Base-by-base conservation (phyloP, 2,797 vertebrate species). In the Xenentodon cancila region DNA sequence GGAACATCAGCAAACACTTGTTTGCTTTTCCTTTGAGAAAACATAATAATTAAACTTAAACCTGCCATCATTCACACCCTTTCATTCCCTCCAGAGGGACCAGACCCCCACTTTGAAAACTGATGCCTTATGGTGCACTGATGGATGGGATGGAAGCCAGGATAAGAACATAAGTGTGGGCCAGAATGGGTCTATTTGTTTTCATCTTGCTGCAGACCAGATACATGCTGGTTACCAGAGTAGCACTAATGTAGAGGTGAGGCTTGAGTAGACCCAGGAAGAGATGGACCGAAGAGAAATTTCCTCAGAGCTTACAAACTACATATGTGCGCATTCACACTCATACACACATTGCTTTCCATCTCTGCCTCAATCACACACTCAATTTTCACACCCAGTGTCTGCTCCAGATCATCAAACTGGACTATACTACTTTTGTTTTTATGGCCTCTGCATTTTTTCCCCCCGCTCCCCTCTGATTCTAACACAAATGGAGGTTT, bases 231-330 rank as follows among this genome's bases (percentile, higher is more conserved):
- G 70, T 63, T 65, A 83, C 63, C 68, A 53, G 54, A 59, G 68
- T 51, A 56, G 47, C 47, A 68, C 76, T 55, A 71, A 65, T 62
- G 70, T 63, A 53, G 62, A 67, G 59, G 58, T 75, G 68, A 79
- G 66, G 71, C 43, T 53, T 61, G 20, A 79, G 59, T 22, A 69
- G 64, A 76, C 52, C 11, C 64, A 73, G 54, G 45, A 75, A 63
- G 83, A 83, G 73, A 84, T 82, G 80, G 78, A 80, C 65, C 9
- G 37, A 70, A 50, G 57, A 75, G 55, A 73, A 7, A 71, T 79
- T 76, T 80, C 62, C 40, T 80, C 34, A 27, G 30, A 74, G 56
- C 37, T 69, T 64, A 55, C 47, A 62, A 68, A 52, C 37, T n/a
- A 51, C 51, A 52, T 42, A 13, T 65, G 71, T 51, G 27, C 19